Percentiles rank a stretch among this genome's conserved stretches.
Evolutionary conservation across 1,140 invertebrate species (phyloP).

Genomic region (Asobara japonica): DNA sequence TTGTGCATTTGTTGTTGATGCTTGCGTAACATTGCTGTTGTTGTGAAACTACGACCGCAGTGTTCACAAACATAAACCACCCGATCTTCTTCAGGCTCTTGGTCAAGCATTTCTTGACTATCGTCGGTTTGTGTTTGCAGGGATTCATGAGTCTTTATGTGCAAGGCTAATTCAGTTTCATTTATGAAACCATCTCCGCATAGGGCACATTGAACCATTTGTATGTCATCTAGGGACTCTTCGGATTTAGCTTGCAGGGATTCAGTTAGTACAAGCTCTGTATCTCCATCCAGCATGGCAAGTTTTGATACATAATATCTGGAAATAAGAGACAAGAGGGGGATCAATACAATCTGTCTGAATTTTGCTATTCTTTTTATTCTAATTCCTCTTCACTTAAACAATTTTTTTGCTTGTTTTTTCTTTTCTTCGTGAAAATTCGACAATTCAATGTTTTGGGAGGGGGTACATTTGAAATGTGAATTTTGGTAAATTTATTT

Average conservation of each 20-base stretch:
- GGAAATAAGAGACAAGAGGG: constrained; percentile 61
- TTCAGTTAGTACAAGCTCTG: constrained; percentile 45
- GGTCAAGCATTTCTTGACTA: background rate
- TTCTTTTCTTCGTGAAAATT: background rate
- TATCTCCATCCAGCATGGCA: constrained; percentile 45
- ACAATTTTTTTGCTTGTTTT: background rate
- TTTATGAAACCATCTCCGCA: constrained; percentile 61
- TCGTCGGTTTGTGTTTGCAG: constrained; percentile 2
- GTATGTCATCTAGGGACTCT: constrained; percentile 39
- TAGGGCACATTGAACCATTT: constrained; percentile 48
- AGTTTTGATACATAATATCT: constrained; percentile 62
- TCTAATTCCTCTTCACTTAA: constrained; percentile 27
- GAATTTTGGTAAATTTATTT: background rate
- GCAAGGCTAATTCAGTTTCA: constrained; percentile 55
- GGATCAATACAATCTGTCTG: constrained; percentile 45
- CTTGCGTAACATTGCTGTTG: constrained; percentile 43
- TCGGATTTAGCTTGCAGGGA: constrained; percentile 36
- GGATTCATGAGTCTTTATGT: constrained; percentile 44
- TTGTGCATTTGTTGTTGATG: constrained; percentile 51
- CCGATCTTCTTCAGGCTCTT: constrained; percentile 20
- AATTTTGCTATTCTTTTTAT: background rate
- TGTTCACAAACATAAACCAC: constrained; percentile 53
- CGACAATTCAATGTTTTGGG: background rate
- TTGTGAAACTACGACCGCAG: constrained; percentile 56
- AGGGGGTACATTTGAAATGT: background rate